A percentile compares a stretch with the other conserved stretches of the same genome.
Evolutionary conservation across 2,888 invertebrate species (phyloP).

Genomic region (Limenitis camilla): DNA sequence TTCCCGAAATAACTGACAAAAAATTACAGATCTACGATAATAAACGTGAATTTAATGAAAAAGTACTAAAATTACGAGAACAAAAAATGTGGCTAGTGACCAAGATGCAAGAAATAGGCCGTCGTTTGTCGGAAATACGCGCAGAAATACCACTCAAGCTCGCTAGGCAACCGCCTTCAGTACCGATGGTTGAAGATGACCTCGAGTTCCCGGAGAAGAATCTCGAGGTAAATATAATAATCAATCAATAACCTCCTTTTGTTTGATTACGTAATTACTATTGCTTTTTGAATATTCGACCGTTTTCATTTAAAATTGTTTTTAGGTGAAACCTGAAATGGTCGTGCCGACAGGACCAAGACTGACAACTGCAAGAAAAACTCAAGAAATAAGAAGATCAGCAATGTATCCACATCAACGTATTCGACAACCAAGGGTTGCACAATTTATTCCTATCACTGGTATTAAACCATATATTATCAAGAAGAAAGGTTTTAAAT

Average conservation of each 20-base stretch:
- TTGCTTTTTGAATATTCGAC: too few species aligned
- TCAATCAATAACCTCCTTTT: too few species aligned
- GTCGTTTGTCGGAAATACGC: constrained; percentile 71
- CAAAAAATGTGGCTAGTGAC: constrained; percentile 50
- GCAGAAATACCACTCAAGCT: constrained; percentile 70
- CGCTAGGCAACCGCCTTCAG: constrained; percentile 54
- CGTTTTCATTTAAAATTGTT: neutral
- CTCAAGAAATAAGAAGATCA: constrained; percentile 38
- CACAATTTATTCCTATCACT: constrained; percentile 47
- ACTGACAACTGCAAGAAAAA: constrained; percentile 30
- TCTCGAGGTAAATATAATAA: constrained; percentile 51
- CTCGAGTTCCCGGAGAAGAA: constrained; percentile 76
- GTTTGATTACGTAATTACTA: too few species aligned
- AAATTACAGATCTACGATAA: constrained; percentile 50
- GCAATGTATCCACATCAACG: constrained; percentile 39
- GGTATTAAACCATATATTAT: constrained; percentile 34
- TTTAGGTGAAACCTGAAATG: constrained; percentile 48
- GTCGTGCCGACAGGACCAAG: constrained; percentile 22
- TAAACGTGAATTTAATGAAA: constrained; percentile 56
- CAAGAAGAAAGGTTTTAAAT: neutral
- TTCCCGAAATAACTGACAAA: neutral
- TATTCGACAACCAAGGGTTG: constrained; percentile 37
- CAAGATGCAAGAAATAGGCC: constrained; percentile 51
- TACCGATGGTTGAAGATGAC: constrained; percentile 65
- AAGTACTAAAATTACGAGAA: constrained; percentile 53